Conservation (phyloP, 2,113 vertebrate genomes). For the Phylloscopus whistleri region DNA sequence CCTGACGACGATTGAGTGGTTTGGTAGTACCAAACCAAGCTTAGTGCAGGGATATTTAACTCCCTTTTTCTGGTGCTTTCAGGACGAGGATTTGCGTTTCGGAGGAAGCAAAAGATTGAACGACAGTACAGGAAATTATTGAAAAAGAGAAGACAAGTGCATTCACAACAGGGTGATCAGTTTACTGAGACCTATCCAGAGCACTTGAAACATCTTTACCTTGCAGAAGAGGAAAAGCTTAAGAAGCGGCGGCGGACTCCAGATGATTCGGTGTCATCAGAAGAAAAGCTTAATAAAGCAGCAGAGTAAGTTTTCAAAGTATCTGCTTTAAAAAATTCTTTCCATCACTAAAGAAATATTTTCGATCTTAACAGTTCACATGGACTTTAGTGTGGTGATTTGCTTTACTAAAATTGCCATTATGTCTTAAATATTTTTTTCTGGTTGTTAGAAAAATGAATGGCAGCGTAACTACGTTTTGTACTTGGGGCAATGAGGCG, state of each 20-base stretch:
- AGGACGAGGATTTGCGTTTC: conserved; percentile 93
- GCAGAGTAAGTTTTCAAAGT: conserved; percentile 55
- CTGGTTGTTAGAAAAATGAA: background rate
- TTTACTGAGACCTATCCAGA: conserved; percentile 87
- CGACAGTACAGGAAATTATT: conserved; percentile 85
- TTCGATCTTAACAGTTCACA: accelerated
- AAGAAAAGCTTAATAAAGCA: background rate
- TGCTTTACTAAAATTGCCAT: background rate
- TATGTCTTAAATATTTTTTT: background rate
- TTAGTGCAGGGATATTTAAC: background rate
- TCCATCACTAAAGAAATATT: background rate
- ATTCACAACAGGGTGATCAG: background rate
- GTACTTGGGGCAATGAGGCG: accelerated
- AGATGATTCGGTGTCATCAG: background rate
- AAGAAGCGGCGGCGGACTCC: conserved; percentile 71
- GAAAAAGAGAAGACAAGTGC: conserved; percentile 71
- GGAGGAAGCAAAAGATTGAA: conserved; percentile 83
- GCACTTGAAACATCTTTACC: conserved; percentile 91
- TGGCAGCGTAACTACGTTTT: background rate
- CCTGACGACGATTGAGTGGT: accelerated
- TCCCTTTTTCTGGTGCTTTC: background rate
- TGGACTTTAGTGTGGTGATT: background rate
- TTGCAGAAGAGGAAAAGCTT: conserved; percentile 85
- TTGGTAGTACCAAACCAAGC: background rate
- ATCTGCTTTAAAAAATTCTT: background rate